These are phyloP conservation scores for Diceros bicornis DNA, from an alignment of 2,797 vertebrate species.

Conservation along the genomic window DNA sequence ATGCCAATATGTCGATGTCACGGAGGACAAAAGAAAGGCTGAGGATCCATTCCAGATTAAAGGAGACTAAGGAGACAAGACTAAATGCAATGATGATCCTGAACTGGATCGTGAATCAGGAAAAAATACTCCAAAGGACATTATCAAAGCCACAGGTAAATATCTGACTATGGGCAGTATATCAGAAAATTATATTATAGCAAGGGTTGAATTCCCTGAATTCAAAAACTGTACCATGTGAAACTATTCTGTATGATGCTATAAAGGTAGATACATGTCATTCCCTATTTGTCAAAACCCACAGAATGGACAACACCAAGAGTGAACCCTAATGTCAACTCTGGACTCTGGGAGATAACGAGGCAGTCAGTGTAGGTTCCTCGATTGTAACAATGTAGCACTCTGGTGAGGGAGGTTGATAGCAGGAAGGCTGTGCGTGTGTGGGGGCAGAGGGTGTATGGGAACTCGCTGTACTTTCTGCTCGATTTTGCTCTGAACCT, in stretches of 20 bases:
- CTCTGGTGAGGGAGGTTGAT: rapidly evolving
- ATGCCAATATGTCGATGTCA: not conserved
- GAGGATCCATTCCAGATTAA: not conserved
- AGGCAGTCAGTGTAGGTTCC: not conserved
- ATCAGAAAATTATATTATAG: not conserved
- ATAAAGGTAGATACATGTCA: not conserved
- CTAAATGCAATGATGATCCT: not conserved
- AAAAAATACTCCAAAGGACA: not conserved
- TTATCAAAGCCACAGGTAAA: not conserved
- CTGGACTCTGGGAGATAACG: not conserved
- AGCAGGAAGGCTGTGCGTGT: no score
- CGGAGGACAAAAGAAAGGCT: not conserved
- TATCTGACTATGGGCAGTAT: not conserved
- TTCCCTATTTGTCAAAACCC: not conserved
- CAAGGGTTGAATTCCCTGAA: not conserved
- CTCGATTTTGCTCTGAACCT: not conserved
- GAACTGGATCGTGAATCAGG: no score
- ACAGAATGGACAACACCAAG: not conserved
- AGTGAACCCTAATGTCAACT: not conserved
- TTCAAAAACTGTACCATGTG: not conserved
- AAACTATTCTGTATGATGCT: not conserved
- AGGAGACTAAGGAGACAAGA: not conserved
- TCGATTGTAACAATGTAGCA: rapidly evolving
- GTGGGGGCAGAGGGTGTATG: rapidly evolving
- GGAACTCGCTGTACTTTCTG: not conserved